Evolutionary conservation across 2,797 vertebrate genomes (phyloP).

Genomic region (Platyrinchus mystaceus): DNA sequence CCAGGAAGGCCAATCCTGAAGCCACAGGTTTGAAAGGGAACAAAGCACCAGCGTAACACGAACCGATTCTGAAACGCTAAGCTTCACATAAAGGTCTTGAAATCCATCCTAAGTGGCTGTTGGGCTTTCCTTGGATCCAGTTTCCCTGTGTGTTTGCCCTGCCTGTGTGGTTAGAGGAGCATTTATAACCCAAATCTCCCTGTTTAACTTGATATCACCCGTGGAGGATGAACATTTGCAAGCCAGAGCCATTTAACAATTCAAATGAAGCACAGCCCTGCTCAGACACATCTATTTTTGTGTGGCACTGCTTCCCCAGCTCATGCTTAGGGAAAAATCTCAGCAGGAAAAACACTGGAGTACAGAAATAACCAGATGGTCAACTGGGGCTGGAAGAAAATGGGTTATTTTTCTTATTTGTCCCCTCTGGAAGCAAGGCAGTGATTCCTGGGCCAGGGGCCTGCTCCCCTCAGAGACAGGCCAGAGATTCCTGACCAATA

Average conservation of each 20-base stretch:
- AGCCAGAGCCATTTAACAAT: neutral
- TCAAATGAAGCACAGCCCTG: neutral
- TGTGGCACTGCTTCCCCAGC: neutral
- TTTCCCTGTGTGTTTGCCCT: neutral
- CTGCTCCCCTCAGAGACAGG: neutral
- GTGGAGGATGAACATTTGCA: neutral
- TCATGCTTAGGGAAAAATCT: neutral
- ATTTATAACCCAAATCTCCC: neutral
- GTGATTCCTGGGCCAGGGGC: neutral
- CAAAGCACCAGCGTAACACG: neutral
- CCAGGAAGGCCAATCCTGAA: neutral
- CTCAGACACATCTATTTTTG: neutral
- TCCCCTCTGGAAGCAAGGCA: neutral
- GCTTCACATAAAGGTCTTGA: neutral
- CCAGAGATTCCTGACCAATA: neutral
- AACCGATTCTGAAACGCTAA: neutral
- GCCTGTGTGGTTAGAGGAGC: neutral
- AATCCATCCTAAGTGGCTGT: neutral
- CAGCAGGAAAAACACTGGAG: conserved; percentile 2
- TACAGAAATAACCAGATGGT: neutral
- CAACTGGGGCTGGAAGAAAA: neutral
- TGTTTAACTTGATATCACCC: neutral
- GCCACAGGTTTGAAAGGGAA: neutral
- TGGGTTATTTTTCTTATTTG: neutral
- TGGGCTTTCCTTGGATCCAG: neutral